phyloP scores from a whole-genome alignment of 2,888 invertebrate species.

The Phrixothrix hirtus region DNA sequence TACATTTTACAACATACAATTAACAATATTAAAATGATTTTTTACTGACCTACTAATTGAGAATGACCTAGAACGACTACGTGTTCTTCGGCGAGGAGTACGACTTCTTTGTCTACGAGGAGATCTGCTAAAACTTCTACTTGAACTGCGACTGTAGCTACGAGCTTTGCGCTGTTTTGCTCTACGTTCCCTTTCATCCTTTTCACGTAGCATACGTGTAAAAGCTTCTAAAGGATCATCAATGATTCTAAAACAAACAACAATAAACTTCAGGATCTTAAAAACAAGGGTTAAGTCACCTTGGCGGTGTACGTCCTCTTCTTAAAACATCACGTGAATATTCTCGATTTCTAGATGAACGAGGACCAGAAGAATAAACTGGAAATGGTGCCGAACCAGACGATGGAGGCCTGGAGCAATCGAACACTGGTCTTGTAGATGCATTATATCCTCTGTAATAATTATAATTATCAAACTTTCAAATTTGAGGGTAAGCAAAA shows the following conservation, averaged over 20 bases:
- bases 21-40: background rate
- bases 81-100: conserved; percentile 49
- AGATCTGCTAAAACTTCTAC: conserved; percentile 54
- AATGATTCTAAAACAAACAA: conserved; percentile 74
- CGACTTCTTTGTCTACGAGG: conserved; percentile 56
- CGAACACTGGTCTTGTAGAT: conserved; percentile 50
- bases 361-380: conserved; percentile 42
- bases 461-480: no score
- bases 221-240: conserved; percentile 88
- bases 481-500: conserved; percentile 6
- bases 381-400: conserved; percentile 46
- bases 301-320: conserved; percentile 55
- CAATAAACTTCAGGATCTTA: no score
- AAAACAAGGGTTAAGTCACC: conserved; percentile 49
- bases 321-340: conserved; percentile 51
- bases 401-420: conserved; percentile 49
- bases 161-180: conserved; percentile 65
- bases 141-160: conserved; percentile 58
- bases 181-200: conserved; percentile 72
- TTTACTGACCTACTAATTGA: conserved; percentile 60
- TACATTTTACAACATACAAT: no score
- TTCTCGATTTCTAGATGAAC: conserved; percentile 36
- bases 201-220: conserved; percentile 83
- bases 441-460: conserved; percentile 41
- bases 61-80: conserved; percentile 55